Conservation (phyloP, 2,888 invertebrate species). For the Leptura quadrifasciata region DNA sequence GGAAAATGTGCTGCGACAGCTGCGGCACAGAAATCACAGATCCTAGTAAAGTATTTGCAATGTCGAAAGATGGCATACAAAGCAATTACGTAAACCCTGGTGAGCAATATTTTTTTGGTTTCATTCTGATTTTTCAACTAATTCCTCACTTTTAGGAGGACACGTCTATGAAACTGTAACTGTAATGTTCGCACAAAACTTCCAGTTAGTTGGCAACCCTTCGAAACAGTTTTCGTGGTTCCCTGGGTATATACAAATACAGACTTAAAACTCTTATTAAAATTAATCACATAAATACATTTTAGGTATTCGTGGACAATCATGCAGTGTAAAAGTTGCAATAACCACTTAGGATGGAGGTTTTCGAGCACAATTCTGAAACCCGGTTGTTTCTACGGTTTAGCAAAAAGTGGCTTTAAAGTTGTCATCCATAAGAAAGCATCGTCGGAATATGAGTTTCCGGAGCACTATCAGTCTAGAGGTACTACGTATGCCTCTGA, state of each 20-base stretch:
- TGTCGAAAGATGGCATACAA: slow-evolving; percentile 88
- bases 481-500: slow-evolving; percentile 50
- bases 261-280: background rate
- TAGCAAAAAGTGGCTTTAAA: slow-evolving; percentile 77
- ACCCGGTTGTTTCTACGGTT: slow-evolving; percentile 83
- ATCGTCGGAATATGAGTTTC: slow-evolving; percentile 36
- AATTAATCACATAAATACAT: slow-evolving; percentile 40
- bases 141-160: slow-evolving; percentile 72
- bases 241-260: slow-evolving; percentile 79
- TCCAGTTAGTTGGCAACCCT: slow-evolving; percentile 75
- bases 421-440: slow-evolving; percentile 54
- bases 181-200: slow-evolving; percentile 76
- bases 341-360: slow-evolving; percentile 86
- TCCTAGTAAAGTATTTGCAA: slow-evolving; percentile 84
- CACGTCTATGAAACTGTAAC: slow-evolving; percentile 89
- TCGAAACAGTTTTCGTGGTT: slow-evolving; percentile 90
- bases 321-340: slow-evolving; percentile 81
- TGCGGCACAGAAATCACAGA: slow-evolving; percentile 78
- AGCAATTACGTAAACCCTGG: slow-evolving; percentile 88
- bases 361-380: slow-evolving; percentile 82
- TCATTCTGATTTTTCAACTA: background rate
- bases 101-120: slow-evolving; percentile 49
- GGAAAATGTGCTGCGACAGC: slow-evolving; percentile 77
- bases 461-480: slow-evolving; percentile 28
- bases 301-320: slow-evolving; percentile 88